Evolutionary conservation across 2,888 invertebrate species (phyloP), one percentile per base, ranked within the genome.

Genomic region (Habroteleia sp.): DNA sequence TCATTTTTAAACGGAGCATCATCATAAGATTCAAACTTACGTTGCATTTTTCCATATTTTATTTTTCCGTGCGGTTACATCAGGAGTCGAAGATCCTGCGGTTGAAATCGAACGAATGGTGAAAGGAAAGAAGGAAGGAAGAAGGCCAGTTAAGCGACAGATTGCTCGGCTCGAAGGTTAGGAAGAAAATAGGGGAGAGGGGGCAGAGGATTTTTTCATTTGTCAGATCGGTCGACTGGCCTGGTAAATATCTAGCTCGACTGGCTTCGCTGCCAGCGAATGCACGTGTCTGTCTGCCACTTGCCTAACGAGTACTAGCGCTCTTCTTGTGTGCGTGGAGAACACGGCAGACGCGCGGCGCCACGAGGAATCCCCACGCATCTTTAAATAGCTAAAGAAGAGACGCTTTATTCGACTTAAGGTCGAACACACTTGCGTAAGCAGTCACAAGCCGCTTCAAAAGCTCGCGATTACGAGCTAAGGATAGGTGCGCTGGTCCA

Each of bases 361-460:
- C 82, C 82, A 81, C 77, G 77, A 80, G 82, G 82, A 82, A 82
- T 81, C 81, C 82, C 81, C 82, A 78, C 79, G 66, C 75, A 77
- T 77, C 77, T 79, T 69, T 65, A 72, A 66, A 75, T 66, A 77
- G 71, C 60, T 52, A 41, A 37, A 48, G 58, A 17, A 65, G 52
- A 39, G 63, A 39, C 52, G 58, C 69, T 71, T 35, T 48, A 56
- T 44, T 50, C 75, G 68, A 76, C 68, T 63, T 68, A 63, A 76
- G 76, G 72, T 52, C 56, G 58, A 42, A 41, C 35, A 56, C 65
- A 72, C 74, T 72, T 74, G 74, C 76, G 73, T 76, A 76, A 76
- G 72, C 46, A 29, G 62, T 20, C 33, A 42, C 58, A 52, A 52
- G 44, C 69, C 8, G 37, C 37, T 23, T 41, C 48, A n/a, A 29